Percentiles rank a stretch among this genome's conserved stretches.
Evolutionary conservation across 2,888 invertebrate species (phyloP).

Genomic region (Parnassius glacialis): DNA sequence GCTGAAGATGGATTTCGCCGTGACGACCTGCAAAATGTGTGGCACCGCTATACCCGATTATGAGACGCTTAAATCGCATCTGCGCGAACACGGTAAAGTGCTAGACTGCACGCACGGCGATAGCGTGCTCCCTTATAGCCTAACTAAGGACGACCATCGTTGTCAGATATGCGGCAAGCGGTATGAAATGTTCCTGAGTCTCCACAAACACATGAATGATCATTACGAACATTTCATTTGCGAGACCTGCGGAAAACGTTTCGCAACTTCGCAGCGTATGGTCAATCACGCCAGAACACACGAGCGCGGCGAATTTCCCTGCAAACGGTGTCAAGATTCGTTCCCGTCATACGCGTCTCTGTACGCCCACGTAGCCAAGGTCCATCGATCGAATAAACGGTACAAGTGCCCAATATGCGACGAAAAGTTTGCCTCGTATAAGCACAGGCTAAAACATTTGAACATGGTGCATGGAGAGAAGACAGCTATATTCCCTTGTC

Average conservation of each 20-base stretch:
- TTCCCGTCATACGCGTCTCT: slow-evolving; percentile 59
- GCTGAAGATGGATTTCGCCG: slow-evolving; percentile 67
- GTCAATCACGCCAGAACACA: slow-evolving; percentile 66
- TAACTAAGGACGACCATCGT: slow-evolving; percentile 61
- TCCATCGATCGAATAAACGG: slow-evolving; percentile 63
- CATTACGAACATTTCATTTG: slow-evolving; percentile 73
- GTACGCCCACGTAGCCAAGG: slow-evolving; percentile 63
- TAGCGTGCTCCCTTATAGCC: slow-evolving; percentile 65
- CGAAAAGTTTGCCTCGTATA: slow-evolving; percentile 69
- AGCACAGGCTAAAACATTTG: slow-evolving; percentile 65
- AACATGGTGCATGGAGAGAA: slow-evolving; percentile 65
- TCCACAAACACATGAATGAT: slow-evolving; percentile 74
- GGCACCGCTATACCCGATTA: slow-evolving; percentile 52
- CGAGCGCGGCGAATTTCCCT: slow-evolving; percentile 61
- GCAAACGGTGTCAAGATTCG: slow-evolving; percentile 60
- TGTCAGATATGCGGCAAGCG: slow-evolving; percentile 70
- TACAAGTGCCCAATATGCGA: slow-evolving; percentile 75
- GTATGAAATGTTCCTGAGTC: slow-evolving; percentile 68
- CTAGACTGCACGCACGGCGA: slow-evolving; percentile 64
- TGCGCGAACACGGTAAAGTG: slow-evolving; percentile 54
- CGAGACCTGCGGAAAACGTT: slow-evolving; percentile 71
- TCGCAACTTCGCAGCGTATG: slow-evolving; percentile 68
- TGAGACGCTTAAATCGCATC: slow-evolving; percentile 54
- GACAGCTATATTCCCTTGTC: slow-evolving; percentile 65
- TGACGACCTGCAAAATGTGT: slow-evolving; percentile 59